Evolutionary conservation across 2,888 invertebrate genomes (phyloP).

Genomic region (Panopea generosa): DNA sequence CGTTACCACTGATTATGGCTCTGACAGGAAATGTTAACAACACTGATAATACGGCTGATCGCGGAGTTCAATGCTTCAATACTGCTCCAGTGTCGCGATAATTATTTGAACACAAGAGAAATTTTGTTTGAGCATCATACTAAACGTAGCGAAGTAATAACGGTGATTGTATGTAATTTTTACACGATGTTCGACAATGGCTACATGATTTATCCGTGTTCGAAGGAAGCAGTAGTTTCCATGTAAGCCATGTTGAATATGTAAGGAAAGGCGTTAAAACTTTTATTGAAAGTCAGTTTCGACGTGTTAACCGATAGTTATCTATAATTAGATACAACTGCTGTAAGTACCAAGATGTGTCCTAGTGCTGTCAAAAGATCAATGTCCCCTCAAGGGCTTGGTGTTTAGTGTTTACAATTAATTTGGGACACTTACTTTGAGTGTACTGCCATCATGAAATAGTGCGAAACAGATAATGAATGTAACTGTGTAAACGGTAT

Average conservation of each 20-base stretch:
- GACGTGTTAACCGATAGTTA: neutral
- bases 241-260: constrained; percentile 26
- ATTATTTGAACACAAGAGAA: constrained; percentile 43
- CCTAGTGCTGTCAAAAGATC: neutral
- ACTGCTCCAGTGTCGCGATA: constrained; percentile 15
- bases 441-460: too few relatives aligned
- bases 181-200: constrained; percentile 22
- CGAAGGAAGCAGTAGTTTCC: constrained; percentile 37
- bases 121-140: constrained; percentile 22
- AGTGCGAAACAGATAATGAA: too few relatives aligned
- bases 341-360: too few relatives aligned
- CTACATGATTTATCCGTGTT: constrained; percentile 31
- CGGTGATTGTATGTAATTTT: constrained; percentile 29
- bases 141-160: constrained; percentile 24
- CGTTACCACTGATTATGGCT: constrained; percentile 42
- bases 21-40: constrained; percentile 60
- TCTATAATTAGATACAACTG: constrained; percentile 2
- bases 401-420: too few relatives aligned
- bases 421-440: too few relatives aligned
- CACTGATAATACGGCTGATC: constrained; percentile 37
- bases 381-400: too few relatives aligned
- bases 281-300: neutral
- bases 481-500: too few relatives aligned
- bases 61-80: constrained; percentile 32
- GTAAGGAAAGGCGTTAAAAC: constrained; percentile 31